Evolutionary conservation across 2,113 vertebrate species (phyloP).

Genomic region (Pipra filicauda): DNA sequence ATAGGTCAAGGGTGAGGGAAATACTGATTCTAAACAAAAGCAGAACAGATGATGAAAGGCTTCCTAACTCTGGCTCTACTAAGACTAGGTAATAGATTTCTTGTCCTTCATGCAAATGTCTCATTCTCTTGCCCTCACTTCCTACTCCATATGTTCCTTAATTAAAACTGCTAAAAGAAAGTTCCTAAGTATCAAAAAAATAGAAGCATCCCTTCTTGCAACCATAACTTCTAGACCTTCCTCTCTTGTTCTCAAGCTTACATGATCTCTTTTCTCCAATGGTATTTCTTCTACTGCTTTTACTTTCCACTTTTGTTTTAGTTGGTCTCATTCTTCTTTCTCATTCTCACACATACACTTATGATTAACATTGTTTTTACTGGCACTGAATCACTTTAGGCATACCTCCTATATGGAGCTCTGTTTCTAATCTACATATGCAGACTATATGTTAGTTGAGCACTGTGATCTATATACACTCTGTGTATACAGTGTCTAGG

Average conservation of each 20-base stretch:
- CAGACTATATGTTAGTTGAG: neutral
- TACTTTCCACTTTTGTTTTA: neutral
- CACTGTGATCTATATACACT: neutral
- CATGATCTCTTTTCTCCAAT: neutral
- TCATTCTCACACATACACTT: neutral
- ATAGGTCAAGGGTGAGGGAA: neutral
- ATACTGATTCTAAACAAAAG: neutral
- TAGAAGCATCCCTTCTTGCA: neutral
- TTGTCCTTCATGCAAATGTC: neutral
- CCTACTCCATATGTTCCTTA: neutral
- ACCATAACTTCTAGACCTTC: neutral
- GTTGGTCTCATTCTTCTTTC: neutral
- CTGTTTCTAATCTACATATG: neutral
- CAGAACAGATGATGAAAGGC: neutral
- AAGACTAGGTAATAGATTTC: neutral
- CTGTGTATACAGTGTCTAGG: neutral
- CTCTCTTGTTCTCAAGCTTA: neutral
- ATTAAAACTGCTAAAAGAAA: neutral
- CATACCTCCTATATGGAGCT: neutral
- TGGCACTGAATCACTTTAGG: neutral
- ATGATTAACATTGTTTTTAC: neutral
- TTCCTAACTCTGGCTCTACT: neutral
- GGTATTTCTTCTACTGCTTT: neutral
- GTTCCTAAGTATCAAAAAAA: neutral
- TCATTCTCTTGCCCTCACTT: neutral